Evolutionary conservation across 1,140 invertebrate species (phyloP).

Genomic region (Lineus longissimus): DNA sequence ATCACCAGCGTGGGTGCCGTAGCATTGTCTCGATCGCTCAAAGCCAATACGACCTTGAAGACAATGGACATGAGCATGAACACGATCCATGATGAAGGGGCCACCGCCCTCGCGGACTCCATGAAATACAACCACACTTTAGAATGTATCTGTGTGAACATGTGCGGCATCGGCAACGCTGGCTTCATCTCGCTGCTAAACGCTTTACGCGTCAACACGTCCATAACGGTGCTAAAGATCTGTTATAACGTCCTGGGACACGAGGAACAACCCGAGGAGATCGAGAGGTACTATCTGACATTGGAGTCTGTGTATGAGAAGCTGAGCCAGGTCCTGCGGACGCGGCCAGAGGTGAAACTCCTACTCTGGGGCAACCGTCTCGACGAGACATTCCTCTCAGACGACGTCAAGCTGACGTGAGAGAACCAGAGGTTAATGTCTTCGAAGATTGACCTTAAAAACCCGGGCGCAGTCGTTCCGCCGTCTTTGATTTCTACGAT

Average conservation of each 20-base stretch:
- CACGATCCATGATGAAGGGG: slow-evolving; percentile 38
- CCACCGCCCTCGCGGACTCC: slow-evolving; percentile 34
- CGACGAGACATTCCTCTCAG: slow-evolving; percentile 23
- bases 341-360: slow-evolving; percentile 47
- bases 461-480: too few species aligned
- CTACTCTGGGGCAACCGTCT: slow-evolving; percentile 50
- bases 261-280: slow-evolving; percentile 29
- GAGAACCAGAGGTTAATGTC: too few species aligned
- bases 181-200: slow-evolving; percentile 45
- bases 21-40: slow-evolving; percentile 34
- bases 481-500: too few species aligned
- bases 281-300: slow-evolving; percentile 17
- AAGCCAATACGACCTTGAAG: slow-evolving; percentile 36
- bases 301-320: slow-evolving; percentile 41
- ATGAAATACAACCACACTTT: slow-evolving; percentile 41
- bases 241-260: slow-evolving; percentile 42
- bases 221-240: slow-evolving; percentile 34
- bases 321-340: slow-evolving; percentile 43
- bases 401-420: too few species aligned
- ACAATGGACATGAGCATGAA: slow-evolving; percentile 46
- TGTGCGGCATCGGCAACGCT: slow-evolving; percentile 48
- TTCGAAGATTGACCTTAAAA: too few species aligned
- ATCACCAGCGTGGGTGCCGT: slow-evolving; percentile 35
- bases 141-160: slow-evolving; percentile 44
- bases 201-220: slow-evolving; percentile 39